These are phyloP conservation scores for Galeruca laticollis DNA, from an alignment of 2,888 invertebrate species.

Conservation along the genomic window DNA sequence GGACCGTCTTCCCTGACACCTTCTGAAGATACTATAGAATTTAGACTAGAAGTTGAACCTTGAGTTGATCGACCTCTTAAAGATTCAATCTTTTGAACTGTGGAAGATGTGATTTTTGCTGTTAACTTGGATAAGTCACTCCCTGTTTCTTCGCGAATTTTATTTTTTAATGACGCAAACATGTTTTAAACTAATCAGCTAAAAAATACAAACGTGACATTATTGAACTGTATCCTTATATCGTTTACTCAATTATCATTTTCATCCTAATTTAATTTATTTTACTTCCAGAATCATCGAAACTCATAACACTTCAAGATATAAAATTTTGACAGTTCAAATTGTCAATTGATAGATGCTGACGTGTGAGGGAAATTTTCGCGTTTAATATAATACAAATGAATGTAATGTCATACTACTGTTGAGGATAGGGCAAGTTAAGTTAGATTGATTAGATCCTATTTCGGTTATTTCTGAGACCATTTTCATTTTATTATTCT, in stretches of 20 bases:
- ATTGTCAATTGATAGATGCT: neutral
- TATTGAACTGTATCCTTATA: neutral
- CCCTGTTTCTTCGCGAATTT: constrained; percentile 90
- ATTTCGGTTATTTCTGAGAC: no score
- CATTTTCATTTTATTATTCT: no score
- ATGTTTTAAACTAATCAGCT: constrained; percentile 65
- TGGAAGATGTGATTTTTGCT: constrained; percentile 66
- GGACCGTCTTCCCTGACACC: constrained; percentile 69
- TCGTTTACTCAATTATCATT: neutral
- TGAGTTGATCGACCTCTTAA: constrained; percentile 66
- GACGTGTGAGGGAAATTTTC: neutral
- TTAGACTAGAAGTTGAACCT: constrained; percentile 67
- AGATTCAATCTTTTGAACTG: constrained; percentile 69
- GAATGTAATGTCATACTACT: no score
- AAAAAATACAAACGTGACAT: constrained; percentile 15
- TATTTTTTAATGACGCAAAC: constrained; percentile 90
- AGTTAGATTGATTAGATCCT: no score
- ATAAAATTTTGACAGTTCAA: neutral
- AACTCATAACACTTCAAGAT: neutral
- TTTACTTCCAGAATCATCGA: neutral
- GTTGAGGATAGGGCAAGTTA: no score
- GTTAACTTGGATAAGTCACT: constrained; percentile 75
- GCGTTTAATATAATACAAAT: neutral
- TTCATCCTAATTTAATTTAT: neutral
- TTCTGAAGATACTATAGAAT: constrained; percentile 65